phyloP scores from a whole-genome alignment of 2,113 vertebrate species.

The Morphnarchus princeps region DNA sequence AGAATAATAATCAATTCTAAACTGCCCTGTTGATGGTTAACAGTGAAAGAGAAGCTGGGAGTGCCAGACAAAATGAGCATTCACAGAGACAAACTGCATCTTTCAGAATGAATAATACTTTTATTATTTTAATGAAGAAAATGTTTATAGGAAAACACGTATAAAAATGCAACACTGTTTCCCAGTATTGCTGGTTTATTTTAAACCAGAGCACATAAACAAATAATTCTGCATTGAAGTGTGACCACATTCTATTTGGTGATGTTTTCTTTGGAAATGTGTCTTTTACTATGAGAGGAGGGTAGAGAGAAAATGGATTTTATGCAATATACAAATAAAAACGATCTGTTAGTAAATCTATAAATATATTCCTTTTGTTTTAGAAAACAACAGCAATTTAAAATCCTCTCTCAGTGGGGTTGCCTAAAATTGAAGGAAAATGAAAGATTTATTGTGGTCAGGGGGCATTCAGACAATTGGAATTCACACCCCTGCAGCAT shows the following conservation, averaged over 20 bases:
- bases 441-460: not conserved
- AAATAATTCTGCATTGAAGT: conserved; percentile 33
- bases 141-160: not conserved
- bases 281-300: not conserved
- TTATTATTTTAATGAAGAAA: conserved; percentile 19
- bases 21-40: not conserved
- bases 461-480: not conserved
- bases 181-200: conserved; percentile 34
- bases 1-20: not conserved
- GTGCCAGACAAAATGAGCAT: not conserved
- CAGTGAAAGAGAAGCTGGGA: not conserved
- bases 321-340: conserved; percentile 40
- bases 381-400: conserved; percentile 31
- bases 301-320: not conserved
- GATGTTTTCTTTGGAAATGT: conserved; percentile 33
- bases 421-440: conserved; percentile 25
- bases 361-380: conserved; percentile 47
- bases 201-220: conserved; percentile 7
- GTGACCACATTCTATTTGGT: not conserved
- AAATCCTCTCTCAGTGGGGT: not conserved
- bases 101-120: not conserved
- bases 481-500: not conserved
- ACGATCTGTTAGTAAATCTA: conserved; percentile 17
- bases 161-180: conserved; percentile 23
- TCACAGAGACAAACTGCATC: not conserved